Conservation (phyloP, 2,113 vertebrate genomes). For the Prietella phreatophila region DNA sequence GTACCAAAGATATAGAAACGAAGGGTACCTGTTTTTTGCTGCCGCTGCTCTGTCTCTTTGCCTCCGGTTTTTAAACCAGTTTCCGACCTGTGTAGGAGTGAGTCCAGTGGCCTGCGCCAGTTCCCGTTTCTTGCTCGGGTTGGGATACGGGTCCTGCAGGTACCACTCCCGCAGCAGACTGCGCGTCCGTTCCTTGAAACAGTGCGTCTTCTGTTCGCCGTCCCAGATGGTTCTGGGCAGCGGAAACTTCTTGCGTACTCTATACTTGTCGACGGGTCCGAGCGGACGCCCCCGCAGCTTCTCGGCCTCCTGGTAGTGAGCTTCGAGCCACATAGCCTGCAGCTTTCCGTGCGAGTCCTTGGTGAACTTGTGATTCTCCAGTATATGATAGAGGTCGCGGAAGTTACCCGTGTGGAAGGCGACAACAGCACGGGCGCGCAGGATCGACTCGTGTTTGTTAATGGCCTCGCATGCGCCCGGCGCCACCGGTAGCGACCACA, state of each 20-base stretch:
- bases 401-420: slow-evolving; percentile 99
- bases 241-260: slow-evolving; percentile 99
- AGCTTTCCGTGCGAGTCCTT: slow-evolving; percentile 99
- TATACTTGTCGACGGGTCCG: slow-evolving; percentile 99
- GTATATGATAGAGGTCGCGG: slow-evolving; percentile 98
- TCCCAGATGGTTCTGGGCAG: slow-evolving; percentile 99
- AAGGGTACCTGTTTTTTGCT: slow-evolving; percentile 97
- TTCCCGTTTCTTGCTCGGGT: slow-evolving; percentile 99
- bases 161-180: slow-evolving; percentile 99
- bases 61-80: slow-evolving; percentile 99
- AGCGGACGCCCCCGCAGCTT: slow-evolving; percentile 96
- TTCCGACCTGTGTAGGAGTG: slow-evolving; percentile 99
- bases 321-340: slow-evolving; percentile 99
- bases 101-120: slow-evolving; percentile 99
- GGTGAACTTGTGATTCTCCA: slow-evolving; percentile 99
- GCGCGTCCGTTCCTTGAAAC: slow-evolving; percentile 99
- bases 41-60: slow-evolving; percentile 98
- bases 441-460: slow-evolving; percentile 99
- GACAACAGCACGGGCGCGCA: slow-evolving; percentile 95
- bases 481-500: slow-evolving; percentile 98
- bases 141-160: slow-evolving; percentile 99
- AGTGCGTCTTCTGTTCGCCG: slow-evolving; percentile 99
- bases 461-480: slow-evolving; percentile 98
- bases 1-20: not conserved
- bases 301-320: slow-evolving; percentile 99